phyloP scores from a whole-genome alignment of 2,888 invertebrate species.

The Eumacrocentrus americanus region DNA sequence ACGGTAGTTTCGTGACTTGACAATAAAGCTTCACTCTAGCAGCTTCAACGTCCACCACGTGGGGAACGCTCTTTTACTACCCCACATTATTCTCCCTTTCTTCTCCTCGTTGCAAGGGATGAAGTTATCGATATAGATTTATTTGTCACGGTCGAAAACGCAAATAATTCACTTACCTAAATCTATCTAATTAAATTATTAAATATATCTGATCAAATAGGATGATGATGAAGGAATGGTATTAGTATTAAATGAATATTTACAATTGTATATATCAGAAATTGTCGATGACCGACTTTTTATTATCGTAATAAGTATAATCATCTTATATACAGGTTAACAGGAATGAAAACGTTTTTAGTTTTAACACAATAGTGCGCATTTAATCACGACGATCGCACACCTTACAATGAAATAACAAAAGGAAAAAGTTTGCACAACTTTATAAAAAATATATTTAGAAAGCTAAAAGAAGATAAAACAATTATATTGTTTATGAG shows the following conservation, averaged over 20 bases:
- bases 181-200: not conserved
- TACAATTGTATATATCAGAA: slow-evolving; percentile 32
- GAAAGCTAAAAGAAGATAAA: slow-evolving; percentile 6
- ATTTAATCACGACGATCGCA: slow-evolving; percentile 17
- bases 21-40: slow-evolving; percentile 56
- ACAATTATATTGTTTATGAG: not conserved
- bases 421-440: slow-evolving; percentile 2
- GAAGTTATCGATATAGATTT: not conserved
- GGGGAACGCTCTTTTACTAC: slow-evolving; percentile 33
- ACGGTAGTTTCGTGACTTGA: slow-evolving; percentile 59
- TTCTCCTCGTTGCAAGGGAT: slow-evolving; percentile 1
- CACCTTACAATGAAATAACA: slow-evolving; percentile 19
- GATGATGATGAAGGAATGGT: not conserved
- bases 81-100: slow-evolving; percentile 24
- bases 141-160: not conserved
- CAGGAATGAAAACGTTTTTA: slow-evolving; percentile 51
- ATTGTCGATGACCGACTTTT: slow-evolving; percentile 46
- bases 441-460: slow-evolving; percentile 26
- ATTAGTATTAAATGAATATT: not conserved
- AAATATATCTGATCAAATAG: not conserved
- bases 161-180: not conserved
- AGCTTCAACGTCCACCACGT: slow-evolving; percentile 39
- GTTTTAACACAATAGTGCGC: slow-evolving; percentile 18
- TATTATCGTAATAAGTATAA: slow-evolving; percentile 57
- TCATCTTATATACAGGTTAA: slow-evolving; percentile 59